Conservation (phyloP, 1,140 invertebrate species). For the Meloidogyne exigua region DNA sequence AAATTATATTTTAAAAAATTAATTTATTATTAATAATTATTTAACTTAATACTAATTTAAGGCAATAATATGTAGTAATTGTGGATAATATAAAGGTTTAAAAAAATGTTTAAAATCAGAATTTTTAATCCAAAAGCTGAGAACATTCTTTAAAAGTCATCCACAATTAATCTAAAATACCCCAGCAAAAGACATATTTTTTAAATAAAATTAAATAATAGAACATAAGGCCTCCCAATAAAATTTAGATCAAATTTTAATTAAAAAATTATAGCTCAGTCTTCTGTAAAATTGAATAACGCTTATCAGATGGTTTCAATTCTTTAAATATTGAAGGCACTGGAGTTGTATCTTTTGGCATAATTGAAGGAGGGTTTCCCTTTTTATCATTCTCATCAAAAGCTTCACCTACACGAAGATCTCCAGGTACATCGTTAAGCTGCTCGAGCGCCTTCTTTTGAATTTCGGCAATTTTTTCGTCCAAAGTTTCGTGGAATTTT, state of each 20-base stretch:
- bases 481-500: conserved; percentile 63
- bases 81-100: too few relatives aligned
- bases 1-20: too few relatives aligned
- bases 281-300: conserved; percentile 59
- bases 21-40: too few relatives aligned
- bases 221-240: background rate
- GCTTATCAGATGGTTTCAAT: conserved; percentile 62
- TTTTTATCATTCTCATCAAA: background rate
- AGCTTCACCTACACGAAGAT: conserved; percentile 16
- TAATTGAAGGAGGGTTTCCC: conserved; percentile 40
- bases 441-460: conserved; percentile 52
- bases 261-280: conserved; percentile 49
- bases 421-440: conserved; percentile 22
- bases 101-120: too few relatives aligned
- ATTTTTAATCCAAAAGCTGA: too few relatives aligned
- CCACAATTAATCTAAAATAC: too few relatives aligned
- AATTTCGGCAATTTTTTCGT: conserved; percentile 60
- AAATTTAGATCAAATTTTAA: background rate
- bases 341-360: conserved; percentile 56
- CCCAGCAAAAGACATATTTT: too few relatives aligned
- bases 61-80: too few relatives aligned
- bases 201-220: background rate
- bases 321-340: conserved; percentile 63
- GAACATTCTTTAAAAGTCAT: too few relatives aligned
- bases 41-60: too few relatives aligned